Conservation (phyloP, 1,140 invertebrate genomes). For the Planococcus citri region DNA sequence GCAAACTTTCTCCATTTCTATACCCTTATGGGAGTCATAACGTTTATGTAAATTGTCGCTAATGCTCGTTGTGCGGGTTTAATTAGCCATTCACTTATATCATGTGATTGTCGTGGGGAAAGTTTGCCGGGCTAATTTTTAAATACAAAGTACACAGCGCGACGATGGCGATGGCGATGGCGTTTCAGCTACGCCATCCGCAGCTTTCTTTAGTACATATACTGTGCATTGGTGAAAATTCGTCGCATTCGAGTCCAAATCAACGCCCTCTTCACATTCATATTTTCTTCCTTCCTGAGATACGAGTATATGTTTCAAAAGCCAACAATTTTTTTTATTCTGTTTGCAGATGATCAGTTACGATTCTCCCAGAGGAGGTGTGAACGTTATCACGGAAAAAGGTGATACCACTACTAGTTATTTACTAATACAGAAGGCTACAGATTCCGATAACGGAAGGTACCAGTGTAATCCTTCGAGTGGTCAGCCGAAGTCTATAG, state of each 20-base stretch:
- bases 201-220: too few species aligned
- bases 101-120: background rate
- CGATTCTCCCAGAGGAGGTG: conserved; percentile 54
- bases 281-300: too few species aligned
- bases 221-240: too few species aligned
- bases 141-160: too few species aligned
- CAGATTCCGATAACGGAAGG: conserved; percentile 60
- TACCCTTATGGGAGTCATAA: background rate
- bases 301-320: too few species aligned
- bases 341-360: conserved; percentile 57
- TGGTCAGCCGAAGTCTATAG: conserved; percentile 71
- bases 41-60: background rate
- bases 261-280: too few species aligned
- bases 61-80: conserved; percentile 1
- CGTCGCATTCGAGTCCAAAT: too few species aligned
- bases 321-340: too few species aligned
- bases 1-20: too few species aligned
- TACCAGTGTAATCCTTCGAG: conserved; percentile 78
- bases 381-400: conserved; percentile 68
- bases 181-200: too few species aligned
- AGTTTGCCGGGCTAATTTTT: background rate
- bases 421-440: conserved; percentile 65
- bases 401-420: conserved; percentile 71
- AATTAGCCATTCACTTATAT: background rate
- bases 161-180: too few species aligned